phyloP scores from a whole-genome alignment of 2,113 vertebrate genomes.

The Leptodactylus fuscus region DNA sequence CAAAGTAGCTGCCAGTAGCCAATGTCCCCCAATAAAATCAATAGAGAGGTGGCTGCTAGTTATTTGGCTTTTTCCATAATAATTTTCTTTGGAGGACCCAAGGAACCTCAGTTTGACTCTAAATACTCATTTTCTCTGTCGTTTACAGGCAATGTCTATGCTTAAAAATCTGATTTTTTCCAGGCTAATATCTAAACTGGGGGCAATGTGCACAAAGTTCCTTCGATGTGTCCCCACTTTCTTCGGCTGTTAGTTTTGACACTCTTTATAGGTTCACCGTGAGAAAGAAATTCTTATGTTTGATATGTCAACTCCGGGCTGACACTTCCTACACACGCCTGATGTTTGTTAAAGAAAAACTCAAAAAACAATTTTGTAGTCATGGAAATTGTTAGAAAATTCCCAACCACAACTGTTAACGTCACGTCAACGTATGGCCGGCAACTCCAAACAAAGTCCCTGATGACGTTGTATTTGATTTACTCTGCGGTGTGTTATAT shows the following conservation, averaged over 20 bases:
- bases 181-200: no score
- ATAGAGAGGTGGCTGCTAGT: no score
- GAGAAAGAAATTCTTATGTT: background rate
- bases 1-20: no score
- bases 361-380: background rate
- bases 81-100: no score
- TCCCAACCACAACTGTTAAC: background rate
- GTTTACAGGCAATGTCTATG: no score
- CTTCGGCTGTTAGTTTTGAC: background rate
- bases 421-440: background rate
- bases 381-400: slow-evolving; percentile 18
- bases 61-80: no score
- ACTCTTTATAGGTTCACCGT: background rate
- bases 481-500: background rate
- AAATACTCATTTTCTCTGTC: no score
- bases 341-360: background rate
- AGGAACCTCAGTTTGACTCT: no score
- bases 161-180: no score
- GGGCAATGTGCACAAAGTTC: no score
- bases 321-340: background rate
- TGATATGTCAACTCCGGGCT: background rate
- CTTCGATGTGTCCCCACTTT: no score
- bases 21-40: no score
- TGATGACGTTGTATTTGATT: background rate
- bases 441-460: background rate